A percentile compares a stretch with the other conserved stretches of the same genome.
These are phyloP conservation scores for Oscarella lobularis DNA, from an alignment of 37 sponge, comb jelly and placozoan species.

Conservation along the genomic window DNA sequence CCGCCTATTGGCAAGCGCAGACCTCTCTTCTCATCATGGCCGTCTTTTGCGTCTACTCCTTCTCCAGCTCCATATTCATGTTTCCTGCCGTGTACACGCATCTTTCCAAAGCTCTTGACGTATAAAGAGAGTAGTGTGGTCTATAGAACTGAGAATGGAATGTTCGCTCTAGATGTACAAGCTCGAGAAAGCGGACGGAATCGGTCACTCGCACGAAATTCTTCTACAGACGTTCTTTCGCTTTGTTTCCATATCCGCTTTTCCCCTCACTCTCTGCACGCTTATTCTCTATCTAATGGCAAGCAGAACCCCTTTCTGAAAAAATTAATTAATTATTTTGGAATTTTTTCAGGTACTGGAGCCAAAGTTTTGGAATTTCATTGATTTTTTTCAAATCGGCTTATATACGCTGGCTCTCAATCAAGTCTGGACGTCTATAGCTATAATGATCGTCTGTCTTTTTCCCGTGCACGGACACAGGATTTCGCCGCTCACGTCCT, in stretches of 20 bases:
- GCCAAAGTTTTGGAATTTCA: slow-evolving; percentile 9
- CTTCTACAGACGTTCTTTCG: slow-evolving; percentile 69
- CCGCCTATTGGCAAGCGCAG: slow-evolving; percentile 45
- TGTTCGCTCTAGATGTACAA: slow-evolving; percentile 26
- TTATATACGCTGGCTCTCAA: slow-evolving; percentile 61
- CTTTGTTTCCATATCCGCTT: not conserved
- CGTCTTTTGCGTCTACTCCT: slow-evolving; percentile 84
- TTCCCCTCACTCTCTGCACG: not conserved
- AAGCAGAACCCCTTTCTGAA: no score
- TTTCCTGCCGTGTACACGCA: slow-evolving; percentile 67
- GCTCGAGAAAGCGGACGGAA: slow-evolving; percentile 58
- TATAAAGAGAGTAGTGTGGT: not conserved
- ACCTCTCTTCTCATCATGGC: slow-evolving; percentile 49
- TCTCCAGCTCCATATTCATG: slow-evolving; percentile 87
- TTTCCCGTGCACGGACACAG: slow-evolving; percentile 34
- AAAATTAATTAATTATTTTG: no score
- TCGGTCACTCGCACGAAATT: slow-evolving; percentile 50
- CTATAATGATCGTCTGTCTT: slow-evolving; percentile 48
- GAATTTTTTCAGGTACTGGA: no score
- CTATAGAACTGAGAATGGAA: no score
- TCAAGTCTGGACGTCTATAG: slow-evolving; percentile 69
- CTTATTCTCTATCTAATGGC: slow-evolving; percentile 9
- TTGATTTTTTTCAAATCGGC: slow-evolving; percentile 32
- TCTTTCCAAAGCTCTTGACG: slow-evolving; percentile 40
- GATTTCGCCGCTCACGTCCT: slow-evolving; percentile 54